Conservation (phyloP, 1,140 invertebrate species). For the Plutomurus gul region DNA sequence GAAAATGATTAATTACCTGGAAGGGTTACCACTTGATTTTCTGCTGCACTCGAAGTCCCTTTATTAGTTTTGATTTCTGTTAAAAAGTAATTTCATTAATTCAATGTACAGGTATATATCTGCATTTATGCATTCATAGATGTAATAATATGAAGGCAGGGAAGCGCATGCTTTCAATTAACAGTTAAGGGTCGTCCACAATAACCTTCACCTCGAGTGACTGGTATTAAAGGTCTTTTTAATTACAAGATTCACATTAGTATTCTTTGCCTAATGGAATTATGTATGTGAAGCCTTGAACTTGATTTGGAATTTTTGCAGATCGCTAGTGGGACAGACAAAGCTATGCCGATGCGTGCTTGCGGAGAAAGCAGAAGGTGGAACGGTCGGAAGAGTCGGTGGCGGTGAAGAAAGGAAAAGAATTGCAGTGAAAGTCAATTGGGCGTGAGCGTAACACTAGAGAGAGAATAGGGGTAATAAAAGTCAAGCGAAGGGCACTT, state of each 20-base stretch:
- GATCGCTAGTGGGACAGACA: too few species aligned
- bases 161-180: background rate
- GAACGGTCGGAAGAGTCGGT: too few species aligned
- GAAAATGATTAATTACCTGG: conserved; percentile 44
- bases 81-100: too few species aligned
- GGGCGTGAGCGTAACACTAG: too few species aligned
- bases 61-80: conserved; percentile 52
- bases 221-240: background rate
- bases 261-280: background rate
- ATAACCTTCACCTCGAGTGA: too few species aligned
- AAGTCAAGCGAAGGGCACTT: too few species aligned
- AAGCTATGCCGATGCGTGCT: too few species aligned
- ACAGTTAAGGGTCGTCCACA: background rate
- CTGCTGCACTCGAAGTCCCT: conserved; percentile 46
- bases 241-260: background rate
- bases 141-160: background rate
- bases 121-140: background rate
- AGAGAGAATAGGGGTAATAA: too few species aligned
- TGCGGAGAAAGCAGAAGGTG: too few species aligned
- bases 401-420: too few species aligned
- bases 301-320: too few species aligned
- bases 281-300: background rate
- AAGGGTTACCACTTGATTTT: conserved; percentile 51
- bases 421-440: too few species aligned
- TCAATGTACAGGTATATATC: background rate